Percentiles rank a stretch among this genome's conserved stretches.
phyloP scores from a whole-genome alignment of 1,140 invertebrate genomes.

The Harpegnathos saltator region DNA sequence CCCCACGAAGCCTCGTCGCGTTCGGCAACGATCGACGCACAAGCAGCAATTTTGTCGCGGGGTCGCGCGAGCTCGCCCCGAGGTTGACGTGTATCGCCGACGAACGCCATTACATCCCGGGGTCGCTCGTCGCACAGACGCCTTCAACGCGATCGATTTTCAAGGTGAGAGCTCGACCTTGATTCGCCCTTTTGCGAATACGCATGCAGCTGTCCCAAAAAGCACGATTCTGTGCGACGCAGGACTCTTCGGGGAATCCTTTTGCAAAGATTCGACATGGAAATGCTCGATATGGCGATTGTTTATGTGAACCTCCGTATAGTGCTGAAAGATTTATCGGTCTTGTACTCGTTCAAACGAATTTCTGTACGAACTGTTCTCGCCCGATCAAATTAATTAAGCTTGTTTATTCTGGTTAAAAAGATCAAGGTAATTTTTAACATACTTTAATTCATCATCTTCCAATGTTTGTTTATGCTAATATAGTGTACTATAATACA shows the following conservation, averaged over 20 bases:
- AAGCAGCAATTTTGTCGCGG: conserved; percentile 22
- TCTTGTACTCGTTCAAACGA: background rate
- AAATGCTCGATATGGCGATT: background rate
- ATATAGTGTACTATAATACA: background rate
- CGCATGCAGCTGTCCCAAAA: background rate
- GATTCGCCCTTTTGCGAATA: conserved; percentile 19
- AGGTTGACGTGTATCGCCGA: background rate
- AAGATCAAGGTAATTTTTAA: too few species aligned
- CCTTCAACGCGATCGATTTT: conserved; percentile 36
- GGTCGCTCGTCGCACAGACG: background rate
- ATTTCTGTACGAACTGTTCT: conserved; percentile 7
- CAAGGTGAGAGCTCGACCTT: conserved; percentile 63
- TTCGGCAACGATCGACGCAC: background rate
- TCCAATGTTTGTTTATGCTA: too few species aligned
- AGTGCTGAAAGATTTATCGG: background rate
- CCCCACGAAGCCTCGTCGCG: conserved; percentile 65
- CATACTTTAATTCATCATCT: too few species aligned
- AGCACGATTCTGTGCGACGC: background rate
- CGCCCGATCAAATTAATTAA: background rate
- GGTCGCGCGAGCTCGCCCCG: background rate
- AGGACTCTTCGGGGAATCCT: background rate
- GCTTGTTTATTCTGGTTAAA: too few species aligned
- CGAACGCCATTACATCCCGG: background rate
- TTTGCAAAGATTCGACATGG: background rate
- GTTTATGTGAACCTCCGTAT: background rate